phyloP scores from a whole-genome alignment of 2,797 vertebrate species.

The Danio kyathit region DNA sequence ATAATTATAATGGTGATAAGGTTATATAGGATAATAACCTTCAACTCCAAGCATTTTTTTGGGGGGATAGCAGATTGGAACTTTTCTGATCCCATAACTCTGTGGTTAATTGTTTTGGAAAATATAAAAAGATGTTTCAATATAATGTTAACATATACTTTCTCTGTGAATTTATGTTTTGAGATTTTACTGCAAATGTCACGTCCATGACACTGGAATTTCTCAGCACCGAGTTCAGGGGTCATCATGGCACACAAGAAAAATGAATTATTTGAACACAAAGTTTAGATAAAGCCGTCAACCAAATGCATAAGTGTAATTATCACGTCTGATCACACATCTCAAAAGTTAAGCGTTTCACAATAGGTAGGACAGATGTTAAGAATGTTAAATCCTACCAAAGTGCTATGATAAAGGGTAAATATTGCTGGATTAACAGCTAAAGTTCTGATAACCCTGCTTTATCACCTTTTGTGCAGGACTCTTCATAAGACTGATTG shows the following conservation, averaged over 20 bases:
- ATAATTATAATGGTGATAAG: too few relatives aligned
- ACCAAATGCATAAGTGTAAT: not conserved
- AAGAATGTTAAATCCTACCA: constrained; percentile 40
- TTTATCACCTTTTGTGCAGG: constrained; percentile 53
- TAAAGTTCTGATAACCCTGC: constrained; percentile 53
- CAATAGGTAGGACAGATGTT: constrained; percentile 33
- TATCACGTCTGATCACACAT: constrained; percentile 6
- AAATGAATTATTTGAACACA: not conserved
- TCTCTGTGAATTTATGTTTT: too few relatives aligned
- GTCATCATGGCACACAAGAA: not conserved
- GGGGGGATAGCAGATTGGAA: too few relatives aligned
- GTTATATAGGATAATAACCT: too few relatives aligned
- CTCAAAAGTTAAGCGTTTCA: constrained; percentile 39
- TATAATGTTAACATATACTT: too few relatives aligned
- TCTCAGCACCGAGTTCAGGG: not conserved
- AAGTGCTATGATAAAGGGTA: constrained; percentile 46
- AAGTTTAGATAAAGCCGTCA: constrained; percentile 11
- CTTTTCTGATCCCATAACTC: too few relatives aligned
- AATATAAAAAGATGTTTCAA: too few relatives aligned
- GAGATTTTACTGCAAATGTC: too few relatives aligned
- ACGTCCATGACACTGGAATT: too few relatives aligned
- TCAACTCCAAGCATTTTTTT: too few relatives aligned
- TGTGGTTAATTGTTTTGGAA: too few relatives aligned
- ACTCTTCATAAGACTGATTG: constrained; percentile 50
- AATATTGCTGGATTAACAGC: constrained; percentile 44